These are phyloP conservation scores for Heterocephalus glaber DNA, from an alignment of 2,113 vertebrate species.

Conservation along the genomic window DNA sequence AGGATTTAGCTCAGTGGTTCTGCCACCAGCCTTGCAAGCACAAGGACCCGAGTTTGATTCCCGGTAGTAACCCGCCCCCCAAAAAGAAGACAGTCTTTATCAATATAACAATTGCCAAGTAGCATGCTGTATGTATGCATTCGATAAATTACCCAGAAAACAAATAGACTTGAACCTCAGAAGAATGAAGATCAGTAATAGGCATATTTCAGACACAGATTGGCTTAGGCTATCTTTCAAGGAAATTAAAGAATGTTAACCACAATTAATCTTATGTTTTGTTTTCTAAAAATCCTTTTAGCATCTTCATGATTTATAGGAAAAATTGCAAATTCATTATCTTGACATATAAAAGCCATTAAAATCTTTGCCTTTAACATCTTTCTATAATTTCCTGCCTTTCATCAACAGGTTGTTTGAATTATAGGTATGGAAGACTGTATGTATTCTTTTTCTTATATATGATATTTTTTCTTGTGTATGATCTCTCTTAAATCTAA, in stretches of 20 bases:
- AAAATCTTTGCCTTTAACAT: background rate
- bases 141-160: background rate
- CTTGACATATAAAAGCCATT: background rate
- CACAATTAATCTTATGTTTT: background rate
- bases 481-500: constrained; percentile 8
- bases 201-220: background rate
- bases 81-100: background rate
- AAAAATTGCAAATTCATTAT: background rate
- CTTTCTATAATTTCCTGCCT: background rate
- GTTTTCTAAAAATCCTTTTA: background rate
- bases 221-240: background rate
- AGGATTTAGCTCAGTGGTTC: too few relatives aligned
- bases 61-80: too few relatives aligned
- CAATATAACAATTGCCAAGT: background rate
- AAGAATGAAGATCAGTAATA: background rate
- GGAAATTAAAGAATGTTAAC: background rate
- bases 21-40: too few relatives aligned
- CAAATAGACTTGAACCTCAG: background rate
- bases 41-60: too few relatives aligned
- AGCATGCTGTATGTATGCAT: background rate
- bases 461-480: background rate
- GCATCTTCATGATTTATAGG: background rate
- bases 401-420: constrained; percentile 6
- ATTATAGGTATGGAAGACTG: background rate
- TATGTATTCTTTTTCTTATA: background rate